Evolutionary conservation across 2,113 vertebrate genomes (phyloP).

Genomic region (Poeciliopsis retropinna): DNA sequence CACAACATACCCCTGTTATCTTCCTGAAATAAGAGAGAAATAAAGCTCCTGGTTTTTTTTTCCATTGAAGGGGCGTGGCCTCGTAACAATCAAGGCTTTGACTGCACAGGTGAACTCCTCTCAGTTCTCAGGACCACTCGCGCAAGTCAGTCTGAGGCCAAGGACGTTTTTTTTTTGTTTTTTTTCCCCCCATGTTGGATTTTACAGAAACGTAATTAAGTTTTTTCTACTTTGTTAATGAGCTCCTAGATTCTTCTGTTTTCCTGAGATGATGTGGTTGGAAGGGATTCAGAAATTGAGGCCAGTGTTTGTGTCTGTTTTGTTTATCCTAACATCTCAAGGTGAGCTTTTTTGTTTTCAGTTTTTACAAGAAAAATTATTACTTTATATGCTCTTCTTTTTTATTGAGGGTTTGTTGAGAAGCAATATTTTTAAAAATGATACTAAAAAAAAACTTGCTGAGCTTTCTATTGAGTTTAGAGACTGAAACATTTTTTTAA

Average conservation of each 20-base stretch:
- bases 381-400: background rate
- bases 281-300: background rate
- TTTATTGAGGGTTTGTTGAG: background rate
- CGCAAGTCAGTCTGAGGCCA: background rate
- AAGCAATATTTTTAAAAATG: background rate
- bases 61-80: conserved; percentile 40
- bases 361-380: background rate
- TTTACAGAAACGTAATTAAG: background rate
- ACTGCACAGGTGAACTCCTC: conserved; percentile 38
- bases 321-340: conserved; percentile 28
- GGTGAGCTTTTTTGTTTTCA: conserved; percentile 34
- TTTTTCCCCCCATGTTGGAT: background rate
- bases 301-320: conserved; percentile 3
- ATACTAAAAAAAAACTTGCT: too few species aligned
- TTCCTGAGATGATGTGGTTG: conserved; percentile 22
- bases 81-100: conserved; percentile 23
- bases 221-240: background rate
- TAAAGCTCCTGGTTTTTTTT: background rate
- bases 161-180: background rate
- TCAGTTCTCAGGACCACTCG: background rate
- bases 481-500: background rate
- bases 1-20: background rate
- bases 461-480: too few species aligned
- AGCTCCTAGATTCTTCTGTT: background rate
- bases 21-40: background rate